Evolutionary conservation across 2,797 vertebrate species (phyloP).

Genomic region (Oreochromis mossambicus): DNA sequence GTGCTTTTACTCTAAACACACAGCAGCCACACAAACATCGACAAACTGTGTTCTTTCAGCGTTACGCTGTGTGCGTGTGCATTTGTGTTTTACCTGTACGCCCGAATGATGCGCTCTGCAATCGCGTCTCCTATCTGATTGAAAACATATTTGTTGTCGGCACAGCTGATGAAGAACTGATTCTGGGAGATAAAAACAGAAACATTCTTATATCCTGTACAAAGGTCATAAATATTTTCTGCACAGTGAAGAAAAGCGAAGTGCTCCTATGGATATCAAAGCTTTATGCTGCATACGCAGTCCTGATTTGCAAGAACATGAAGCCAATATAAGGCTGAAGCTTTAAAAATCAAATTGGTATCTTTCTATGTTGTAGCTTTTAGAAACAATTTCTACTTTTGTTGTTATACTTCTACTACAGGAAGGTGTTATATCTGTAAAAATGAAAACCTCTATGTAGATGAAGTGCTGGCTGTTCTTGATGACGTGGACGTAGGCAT

Average conservation of each 20-base stretch:
- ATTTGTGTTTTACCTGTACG: conserved; percentile 80
- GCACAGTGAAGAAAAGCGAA: accelerated
- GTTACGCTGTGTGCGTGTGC: not conserved
- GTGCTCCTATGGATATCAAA: accelerated
- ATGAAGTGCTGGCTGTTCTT: conserved; percentile 89
- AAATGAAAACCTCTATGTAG: conserved; percentile 84
- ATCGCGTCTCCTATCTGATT: conserved; percentile 93
- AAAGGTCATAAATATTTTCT: not conserved
- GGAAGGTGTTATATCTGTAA: not conserved
- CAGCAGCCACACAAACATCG: not conserved
- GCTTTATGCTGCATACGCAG: not conserved
- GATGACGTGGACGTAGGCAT: conserved; percentile 83
- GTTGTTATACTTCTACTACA: not conserved
- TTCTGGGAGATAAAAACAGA: conserved; percentile 76
- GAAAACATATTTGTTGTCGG: conserved; percentile 88
- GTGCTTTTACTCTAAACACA: not conserved
- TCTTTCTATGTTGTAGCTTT: not conserved
- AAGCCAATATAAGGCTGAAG: not conserved
- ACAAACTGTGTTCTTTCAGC: not conserved
- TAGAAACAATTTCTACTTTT: not conserved
- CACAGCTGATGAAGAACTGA: conserved; percentile 97
- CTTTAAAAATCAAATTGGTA: not conserved
- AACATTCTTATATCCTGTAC: not conserved
- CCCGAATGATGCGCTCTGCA: conserved; percentile 87
- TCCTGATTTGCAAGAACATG: not conserved